These are phyloP conservation scores for Agrilus planipennis DNA, from an alignment of 1,140 invertebrate species.

Conservation along the genomic window DNA sequence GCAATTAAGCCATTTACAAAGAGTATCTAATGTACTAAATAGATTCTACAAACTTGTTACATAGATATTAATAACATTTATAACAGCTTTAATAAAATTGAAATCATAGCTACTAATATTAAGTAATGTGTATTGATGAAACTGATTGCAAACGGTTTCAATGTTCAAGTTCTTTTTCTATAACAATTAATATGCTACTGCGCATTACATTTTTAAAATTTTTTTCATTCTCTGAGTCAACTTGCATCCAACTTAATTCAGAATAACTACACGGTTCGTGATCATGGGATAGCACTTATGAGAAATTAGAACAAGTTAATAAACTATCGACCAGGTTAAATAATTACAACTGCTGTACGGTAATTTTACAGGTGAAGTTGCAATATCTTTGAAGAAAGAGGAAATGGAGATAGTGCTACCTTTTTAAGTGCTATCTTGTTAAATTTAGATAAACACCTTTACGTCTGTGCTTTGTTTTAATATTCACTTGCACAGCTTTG, in stretches of 20 bases:
- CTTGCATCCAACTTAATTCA: not conserved
- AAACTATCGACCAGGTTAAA: not conserved
- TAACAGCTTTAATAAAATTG: too few species aligned
- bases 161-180: too few species aligned
- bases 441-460: not conserved
- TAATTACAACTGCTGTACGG: not conserved
- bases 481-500: not conserved
- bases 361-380: not conserved
- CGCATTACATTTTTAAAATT: conserved; percentile 1
- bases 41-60: too few species aligned
- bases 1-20: too few species aligned
- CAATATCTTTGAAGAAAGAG: not conserved
- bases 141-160: too few species aligned
- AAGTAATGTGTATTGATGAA: too few species aligned
- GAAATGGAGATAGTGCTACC: not conserved
- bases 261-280: not conserved
- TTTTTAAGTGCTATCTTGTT: not conserved
- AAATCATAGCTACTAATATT: too few species aligned
- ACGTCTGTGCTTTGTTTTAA: not conserved
- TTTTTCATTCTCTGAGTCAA: too few species aligned
- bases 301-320: not conserved
- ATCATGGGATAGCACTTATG: too few species aligned
- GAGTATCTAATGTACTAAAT: too few species aligned
- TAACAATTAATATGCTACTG: not conserved
- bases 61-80: too few species aligned